A percentile compares a stretch with the other conserved stretches of the same genome.
These are phyloP conservation scores for Drosophila merina DNA, from an alignment of 2,888 invertebrate species.

Conservation along the genomic window DNA sequence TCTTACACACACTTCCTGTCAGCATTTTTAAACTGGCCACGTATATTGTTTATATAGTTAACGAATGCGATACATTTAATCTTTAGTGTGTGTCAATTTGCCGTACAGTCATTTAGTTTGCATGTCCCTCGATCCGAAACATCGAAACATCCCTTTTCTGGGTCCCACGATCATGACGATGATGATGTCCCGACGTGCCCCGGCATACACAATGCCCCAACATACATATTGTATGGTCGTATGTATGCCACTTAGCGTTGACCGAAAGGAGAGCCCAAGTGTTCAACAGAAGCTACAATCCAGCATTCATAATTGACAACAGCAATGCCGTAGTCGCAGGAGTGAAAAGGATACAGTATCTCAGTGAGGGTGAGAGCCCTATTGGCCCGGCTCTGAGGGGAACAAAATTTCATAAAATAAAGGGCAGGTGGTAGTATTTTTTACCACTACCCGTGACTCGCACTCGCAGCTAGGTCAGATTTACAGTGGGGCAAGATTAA, in stretches of 20 bases:
- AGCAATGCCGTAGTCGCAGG: constrained; percentile 34
- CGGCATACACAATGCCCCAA: constrained; percentile 41
- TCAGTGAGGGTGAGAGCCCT: constrained; percentile 42
- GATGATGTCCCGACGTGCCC: constrained; percentile 74
- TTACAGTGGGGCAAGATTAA: constrained; percentile 72
- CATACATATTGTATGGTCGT: neutral
- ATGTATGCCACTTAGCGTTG: constrained; percentile 74
- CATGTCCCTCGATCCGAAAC: constrained; percentile 66
- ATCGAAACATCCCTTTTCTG: constrained; percentile 51
- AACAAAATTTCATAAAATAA: constrained; percentile 59
- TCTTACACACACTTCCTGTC: constrained; percentile 65
- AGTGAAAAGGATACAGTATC: constrained; percentile 29
- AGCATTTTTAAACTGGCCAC: constrained; percentile 65
- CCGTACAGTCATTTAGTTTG: constrained; percentile 80
- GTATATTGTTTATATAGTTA: constrained; percentile 80
- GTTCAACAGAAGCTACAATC: constrained; percentile 83
- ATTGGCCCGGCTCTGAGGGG: constrained; percentile 55
- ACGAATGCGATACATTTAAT: constrained; percentile 81
- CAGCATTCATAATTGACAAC: constrained; percentile 79
- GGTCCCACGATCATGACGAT: constrained; percentile 46
- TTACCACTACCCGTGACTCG: constrained; percentile 69
- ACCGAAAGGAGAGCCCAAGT: constrained; percentile 61
- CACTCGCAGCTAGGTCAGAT: constrained; percentile 62
- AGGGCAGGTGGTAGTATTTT: constrained; percentile 82
- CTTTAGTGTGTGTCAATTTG: constrained; percentile 81